A percentile compares a stretch with the other conserved stretches of the same genome.
phyloP scores from a whole-genome alignment of 2,888 invertebrate species.

The Meiosimyza platycephala region DNA sequence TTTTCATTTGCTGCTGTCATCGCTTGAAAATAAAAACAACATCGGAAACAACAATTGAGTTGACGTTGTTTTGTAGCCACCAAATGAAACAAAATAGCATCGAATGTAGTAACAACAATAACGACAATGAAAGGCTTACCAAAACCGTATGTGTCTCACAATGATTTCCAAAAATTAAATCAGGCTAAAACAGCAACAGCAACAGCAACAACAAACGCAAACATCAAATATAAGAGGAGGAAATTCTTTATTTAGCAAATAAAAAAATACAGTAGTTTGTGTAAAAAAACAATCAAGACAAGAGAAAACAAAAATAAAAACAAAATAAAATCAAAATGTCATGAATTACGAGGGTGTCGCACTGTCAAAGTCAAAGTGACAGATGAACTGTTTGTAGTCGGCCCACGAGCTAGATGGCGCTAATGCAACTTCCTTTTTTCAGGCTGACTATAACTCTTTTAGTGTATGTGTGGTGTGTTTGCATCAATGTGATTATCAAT shows the following conservation, averaged over 20 bases:
- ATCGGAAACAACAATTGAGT: background rate
- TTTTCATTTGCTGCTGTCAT: constrained; percentile 6
- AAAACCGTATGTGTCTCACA: background rate
- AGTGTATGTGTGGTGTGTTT: background rate
- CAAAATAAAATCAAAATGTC: constrained; percentile 18
- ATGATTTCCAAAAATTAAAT: constrained; percentile 20
- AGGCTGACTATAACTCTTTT: background rate
- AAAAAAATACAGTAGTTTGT: background rate
- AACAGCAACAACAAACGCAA: background rate
- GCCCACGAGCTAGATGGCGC: background rate
- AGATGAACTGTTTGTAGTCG: constrained; percentile 7
- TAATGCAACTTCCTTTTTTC: constrained; percentile 1
- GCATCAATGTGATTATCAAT: background rate
- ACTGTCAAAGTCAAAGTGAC: constrained; percentile 23
- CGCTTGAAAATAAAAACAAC: background rate
- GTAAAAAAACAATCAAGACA: background rate
- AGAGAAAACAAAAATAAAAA: constrained; percentile 10
- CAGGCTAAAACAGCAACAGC: background rate
- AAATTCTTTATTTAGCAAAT: background rate
- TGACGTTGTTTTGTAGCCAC: background rate
- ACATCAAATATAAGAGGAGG: background rate
- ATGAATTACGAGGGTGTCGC: constrained; percentile 20
- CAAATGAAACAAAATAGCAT: background rate
- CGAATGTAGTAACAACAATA: constrained; percentile 2
- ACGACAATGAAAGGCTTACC: background rate